Conservation (phyloP, 2,113 vertebrate species). For the Rousettus leschenaultii region DNA sequence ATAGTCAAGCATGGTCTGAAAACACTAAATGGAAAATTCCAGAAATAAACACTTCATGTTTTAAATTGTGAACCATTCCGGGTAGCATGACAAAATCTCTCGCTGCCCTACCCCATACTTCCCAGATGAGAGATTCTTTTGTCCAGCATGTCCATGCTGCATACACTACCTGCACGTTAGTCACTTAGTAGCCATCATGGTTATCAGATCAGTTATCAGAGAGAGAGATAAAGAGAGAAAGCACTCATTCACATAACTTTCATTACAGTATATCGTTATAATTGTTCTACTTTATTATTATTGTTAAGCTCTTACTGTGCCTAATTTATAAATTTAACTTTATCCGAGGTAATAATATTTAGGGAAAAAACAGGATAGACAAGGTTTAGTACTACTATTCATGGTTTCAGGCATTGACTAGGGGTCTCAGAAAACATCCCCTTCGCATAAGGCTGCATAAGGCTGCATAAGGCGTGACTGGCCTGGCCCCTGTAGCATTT, state of each 20-base stretch:
- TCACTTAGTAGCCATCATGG: background rate
- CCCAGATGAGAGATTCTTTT: background rate
- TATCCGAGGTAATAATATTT: no score
- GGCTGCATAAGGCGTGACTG: no score
- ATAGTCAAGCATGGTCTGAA: background rate
- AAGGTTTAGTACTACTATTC: background rate
- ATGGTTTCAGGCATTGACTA: background rate
- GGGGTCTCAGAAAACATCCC: background rate
- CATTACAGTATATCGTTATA: background rate
- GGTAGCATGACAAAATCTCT: background rate
- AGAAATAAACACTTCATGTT: background rate
- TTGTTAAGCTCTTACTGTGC: background rate
- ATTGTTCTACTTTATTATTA: background rate
- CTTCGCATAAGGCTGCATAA: background rate
- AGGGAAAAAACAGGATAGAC: no score
- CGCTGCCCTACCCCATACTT: background rate
- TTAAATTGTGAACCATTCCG: background rate
- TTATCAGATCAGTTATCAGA: background rate
- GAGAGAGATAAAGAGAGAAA: background rate
- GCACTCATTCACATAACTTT: background rate
- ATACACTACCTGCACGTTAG: background rate
- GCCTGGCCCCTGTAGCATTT: background rate
- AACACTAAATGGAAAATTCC: background rate
- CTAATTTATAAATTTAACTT: background rate
- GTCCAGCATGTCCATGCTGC: background rate